These are phyloP conservation scores for Caloenas nicobarica DNA, from an alignment of 2,113 vertebrate genomes.

Conservation along the genomic window DNA sequence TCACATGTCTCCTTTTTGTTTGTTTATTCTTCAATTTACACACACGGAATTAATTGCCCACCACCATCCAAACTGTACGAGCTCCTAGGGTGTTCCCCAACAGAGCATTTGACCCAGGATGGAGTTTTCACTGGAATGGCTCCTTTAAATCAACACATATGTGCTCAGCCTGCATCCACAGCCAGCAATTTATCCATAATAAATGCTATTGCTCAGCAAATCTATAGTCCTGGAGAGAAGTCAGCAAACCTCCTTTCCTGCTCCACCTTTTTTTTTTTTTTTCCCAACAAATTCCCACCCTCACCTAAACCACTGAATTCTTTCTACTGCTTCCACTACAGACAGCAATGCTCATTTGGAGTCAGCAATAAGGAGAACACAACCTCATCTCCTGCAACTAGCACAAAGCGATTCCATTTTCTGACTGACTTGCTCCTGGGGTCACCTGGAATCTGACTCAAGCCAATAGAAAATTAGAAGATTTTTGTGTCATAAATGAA, in stretches of 20 bases:
- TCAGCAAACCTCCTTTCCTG: not conserved
- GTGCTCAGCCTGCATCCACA: not conserved
- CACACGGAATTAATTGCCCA: not conserved
- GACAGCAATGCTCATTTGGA: not conserved
- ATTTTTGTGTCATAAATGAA: not conserved
- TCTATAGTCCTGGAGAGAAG: not conserved
- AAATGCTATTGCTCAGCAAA: constrained; percentile 8
- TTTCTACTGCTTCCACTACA: not conserved
- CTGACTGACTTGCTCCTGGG: not conserved
- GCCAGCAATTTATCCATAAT: not conserved
- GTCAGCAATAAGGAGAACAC: not conserved
- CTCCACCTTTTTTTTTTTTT: not conserved
- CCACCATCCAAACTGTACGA: not conserved
- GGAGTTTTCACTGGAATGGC: not conserved
- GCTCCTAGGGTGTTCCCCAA: not conserved
- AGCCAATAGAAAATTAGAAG: not conserved
- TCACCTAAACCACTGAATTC: not conserved
- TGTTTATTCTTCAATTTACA: constrained; percentile 37
- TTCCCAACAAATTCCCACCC: not conserved
- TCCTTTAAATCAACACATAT: not conserved
- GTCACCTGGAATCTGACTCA: not conserved
- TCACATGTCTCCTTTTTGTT: constrained; percentile 2
- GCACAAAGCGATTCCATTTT: not conserved
- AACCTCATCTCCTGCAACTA: not conserved
- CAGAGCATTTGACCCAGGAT: not conserved